phyloP scores from a whole-genome alignment of 2,888 invertebrate genomes.

The Lasioglossum marginatum region DNA sequence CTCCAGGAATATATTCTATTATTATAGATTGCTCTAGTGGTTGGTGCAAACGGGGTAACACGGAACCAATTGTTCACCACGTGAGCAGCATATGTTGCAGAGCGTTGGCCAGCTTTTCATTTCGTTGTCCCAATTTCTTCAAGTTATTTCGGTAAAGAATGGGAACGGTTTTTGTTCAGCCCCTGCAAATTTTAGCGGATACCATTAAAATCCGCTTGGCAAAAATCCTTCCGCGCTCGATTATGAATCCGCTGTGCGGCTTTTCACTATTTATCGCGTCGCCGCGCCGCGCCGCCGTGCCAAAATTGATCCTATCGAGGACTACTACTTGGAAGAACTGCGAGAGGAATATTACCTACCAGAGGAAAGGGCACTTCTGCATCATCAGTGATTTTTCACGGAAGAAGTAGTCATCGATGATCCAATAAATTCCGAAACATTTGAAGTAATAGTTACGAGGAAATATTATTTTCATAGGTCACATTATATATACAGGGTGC shows the following conservation, averaged over 20 bases:
- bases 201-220: constrained; percentile 52
- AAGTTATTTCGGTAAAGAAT: constrained; percentile 63
- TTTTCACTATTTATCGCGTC: neutral
- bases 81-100: constrained; percentile 48
- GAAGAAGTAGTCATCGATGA: neutral
- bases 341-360: neutral
- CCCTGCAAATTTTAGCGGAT: constrained; percentile 30
- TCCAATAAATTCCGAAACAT: neutral
- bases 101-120: constrained; percentile 64
- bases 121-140: constrained; percentile 59
- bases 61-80: constrained; percentile 34
- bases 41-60: constrained; percentile 10
- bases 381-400: neutral
- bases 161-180: constrained; percentile 47
- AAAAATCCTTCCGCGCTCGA: constrained; percentile 27
- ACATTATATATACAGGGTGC: too few relatives aligned
- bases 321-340: constrained; percentile 3
- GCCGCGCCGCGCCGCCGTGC: neutral
- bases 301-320: constrained; percentile 34
- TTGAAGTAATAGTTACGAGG: neutral
- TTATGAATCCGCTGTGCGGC: constrained; percentile 26
- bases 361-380: neutral
- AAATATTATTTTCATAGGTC: neutral
- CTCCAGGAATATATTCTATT: neutral
- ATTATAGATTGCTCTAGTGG: neutral